phyloP scores from a whole-genome alignment of 2,113 vertebrate genomes.

The Cryptomyrus ogoouensis region DNA sequence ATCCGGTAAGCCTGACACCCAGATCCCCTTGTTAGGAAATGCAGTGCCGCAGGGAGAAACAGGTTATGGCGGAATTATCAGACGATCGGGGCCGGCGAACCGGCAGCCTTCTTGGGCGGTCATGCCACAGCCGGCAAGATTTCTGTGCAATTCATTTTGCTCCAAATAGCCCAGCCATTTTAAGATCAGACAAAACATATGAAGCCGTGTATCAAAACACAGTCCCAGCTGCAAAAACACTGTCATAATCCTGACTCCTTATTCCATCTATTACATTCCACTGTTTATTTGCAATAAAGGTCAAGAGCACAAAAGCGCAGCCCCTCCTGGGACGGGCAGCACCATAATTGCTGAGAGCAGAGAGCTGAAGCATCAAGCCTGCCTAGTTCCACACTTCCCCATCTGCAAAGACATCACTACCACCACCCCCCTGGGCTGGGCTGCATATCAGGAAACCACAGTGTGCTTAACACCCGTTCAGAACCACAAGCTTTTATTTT shows the following conservation, averaged over 20 bases:
- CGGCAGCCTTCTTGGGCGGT: neutral
- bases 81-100: neutral
- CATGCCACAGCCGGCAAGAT: neutral
- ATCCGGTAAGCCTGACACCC: neutral
- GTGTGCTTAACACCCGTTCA: neutral
- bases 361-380: neutral
- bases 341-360: neutral
- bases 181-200: neutral
- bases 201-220: neutral
- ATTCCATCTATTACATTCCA: neutral
- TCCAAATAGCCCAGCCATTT: neutral
- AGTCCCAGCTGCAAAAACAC: slow-evolving; percentile 1
- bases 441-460: neutral
- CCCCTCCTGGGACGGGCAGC: neutral
- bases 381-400: neutral
- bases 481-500: neutral
- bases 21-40: slow-evolving; percentile 1
- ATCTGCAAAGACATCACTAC: neutral
- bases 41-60: neutral
- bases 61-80: neutral
- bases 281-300: slow-evolving; percentile 8
- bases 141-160: neutral
- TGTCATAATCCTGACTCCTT: neutral
- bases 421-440: neutral
- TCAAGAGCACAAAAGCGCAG: neutral